A percentile compares a stretch with the other conserved stretches of the same genome.
Conservation (phyloP, 2,888 invertebrate genomes). For the Nesidiocoris tenuis region DNA sequence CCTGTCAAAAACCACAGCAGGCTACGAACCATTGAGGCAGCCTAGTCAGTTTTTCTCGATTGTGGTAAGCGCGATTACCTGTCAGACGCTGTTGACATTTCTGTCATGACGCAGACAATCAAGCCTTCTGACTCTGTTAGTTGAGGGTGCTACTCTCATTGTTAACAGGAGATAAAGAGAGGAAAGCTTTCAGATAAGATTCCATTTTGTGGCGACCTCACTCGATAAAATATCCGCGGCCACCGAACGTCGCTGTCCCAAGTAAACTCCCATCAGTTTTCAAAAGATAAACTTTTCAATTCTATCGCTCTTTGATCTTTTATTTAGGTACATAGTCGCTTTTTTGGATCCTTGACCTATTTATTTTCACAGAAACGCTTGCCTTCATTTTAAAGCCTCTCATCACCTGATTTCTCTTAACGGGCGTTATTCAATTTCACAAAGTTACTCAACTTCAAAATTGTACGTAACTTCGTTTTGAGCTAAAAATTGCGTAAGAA, state of each 20-base stretch:
- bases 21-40: too few species aligned
- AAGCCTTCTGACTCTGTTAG: neutral
- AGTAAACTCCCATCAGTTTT: neutral
- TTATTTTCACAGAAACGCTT: neutral
- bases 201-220: neutral
- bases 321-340: neutral
- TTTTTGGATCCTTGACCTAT: neutral
- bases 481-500: too few species aligned
- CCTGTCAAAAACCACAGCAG: too few species aligned
- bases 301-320: neutral
- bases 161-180: neutral
- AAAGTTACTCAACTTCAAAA: too few species aligned
- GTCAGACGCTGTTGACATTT: neutral
- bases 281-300: neutral
- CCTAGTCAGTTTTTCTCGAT: neutral
- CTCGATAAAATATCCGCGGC: neutral
- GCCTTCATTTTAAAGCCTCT: neutral
- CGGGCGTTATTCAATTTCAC: too few species aligned
- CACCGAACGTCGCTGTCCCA: neutral
- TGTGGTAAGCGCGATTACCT: neutral
- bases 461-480: too few species aligned
- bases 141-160: neutral
- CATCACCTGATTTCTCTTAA: too few species aligned
- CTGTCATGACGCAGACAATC: neutral
- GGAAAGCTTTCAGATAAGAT: neutral